Evolutionary conservation across 2,113 vertebrate genomes (phyloP).

Genomic region (Vanacampus margaritifer): DNA sequence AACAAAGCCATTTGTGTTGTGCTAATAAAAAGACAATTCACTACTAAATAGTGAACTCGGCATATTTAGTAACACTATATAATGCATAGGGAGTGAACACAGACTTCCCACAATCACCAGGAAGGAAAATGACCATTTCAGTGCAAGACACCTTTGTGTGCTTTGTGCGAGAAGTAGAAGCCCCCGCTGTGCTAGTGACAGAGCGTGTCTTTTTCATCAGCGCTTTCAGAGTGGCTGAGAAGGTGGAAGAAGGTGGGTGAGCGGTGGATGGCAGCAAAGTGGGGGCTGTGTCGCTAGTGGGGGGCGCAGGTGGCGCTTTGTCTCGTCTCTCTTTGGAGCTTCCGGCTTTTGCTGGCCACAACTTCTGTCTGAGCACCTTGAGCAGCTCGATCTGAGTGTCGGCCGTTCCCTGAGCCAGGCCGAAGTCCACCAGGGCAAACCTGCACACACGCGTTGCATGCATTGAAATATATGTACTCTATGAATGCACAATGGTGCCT

Average conservation of each 20-base stretch:
- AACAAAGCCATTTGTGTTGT: too few relatives aligned
- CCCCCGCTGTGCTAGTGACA: constrained; percentile 31
- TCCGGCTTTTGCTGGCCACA: constrained; percentile 76
- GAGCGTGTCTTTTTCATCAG: constrained; percentile 73
- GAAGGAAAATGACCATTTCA: not conserved
- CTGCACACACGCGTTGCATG: constrained; percentile 52
- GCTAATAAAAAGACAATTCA: too few relatives aligned
- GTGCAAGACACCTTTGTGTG: constrained; percentile 76
- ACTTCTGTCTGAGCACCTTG: constrained; percentile 80
- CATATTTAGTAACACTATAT: not conserved
- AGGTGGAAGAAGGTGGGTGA: constrained; percentile 55
- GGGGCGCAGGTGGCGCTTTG: constrained; percentile 47
- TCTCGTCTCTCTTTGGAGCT: constrained; percentile 68
- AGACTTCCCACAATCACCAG: not conserved
- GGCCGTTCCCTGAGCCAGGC: constrained; percentile 91
- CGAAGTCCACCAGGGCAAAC: constrained; percentile 95
- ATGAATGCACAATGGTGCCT: too few relatives aligned
- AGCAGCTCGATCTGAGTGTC: constrained; percentile 91
- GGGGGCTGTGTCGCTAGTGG: constrained; percentile 41
- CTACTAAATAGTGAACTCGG: too few relatives aligned
- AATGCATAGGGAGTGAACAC: not conserved
- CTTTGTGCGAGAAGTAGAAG: constrained; percentile 70
- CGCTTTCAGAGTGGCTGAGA: constrained; percentile 71
- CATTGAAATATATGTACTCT: too few relatives aligned
- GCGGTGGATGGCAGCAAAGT: constrained; percentile 41